Conservation (phyloP, 2,113 vertebrate genomes). For the Catharus bicknelli region DNA sequence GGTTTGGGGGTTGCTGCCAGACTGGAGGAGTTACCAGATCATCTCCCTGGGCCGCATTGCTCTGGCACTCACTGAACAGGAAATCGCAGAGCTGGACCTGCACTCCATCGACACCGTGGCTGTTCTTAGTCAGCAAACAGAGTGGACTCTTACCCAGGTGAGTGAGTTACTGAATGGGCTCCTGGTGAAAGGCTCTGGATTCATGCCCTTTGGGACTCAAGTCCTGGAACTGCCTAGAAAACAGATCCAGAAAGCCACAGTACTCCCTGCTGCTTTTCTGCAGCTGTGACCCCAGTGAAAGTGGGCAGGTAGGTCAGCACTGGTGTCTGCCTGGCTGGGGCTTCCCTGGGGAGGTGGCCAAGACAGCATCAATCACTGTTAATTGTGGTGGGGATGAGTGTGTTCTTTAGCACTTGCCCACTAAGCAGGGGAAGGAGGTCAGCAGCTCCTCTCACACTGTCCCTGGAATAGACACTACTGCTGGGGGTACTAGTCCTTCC, state of each 20-base stretch:
- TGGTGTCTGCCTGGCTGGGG: background rate
- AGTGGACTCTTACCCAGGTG: conserved; percentile 73
- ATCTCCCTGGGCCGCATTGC: conserved; percentile 74
- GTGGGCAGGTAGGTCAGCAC: background rate
- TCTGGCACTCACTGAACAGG: conserved; percentile 69
- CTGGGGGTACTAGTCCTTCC: background rate
- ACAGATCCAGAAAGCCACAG: background rate
- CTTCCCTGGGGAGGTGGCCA: background rate
- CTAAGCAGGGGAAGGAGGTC: background rate
- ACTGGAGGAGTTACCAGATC: conserved; percentile 75
- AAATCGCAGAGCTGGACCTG: conserved; percentile 76
- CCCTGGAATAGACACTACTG: background rate
- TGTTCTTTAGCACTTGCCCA: background rate
- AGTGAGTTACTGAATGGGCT: background rate
- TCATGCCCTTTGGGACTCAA: background rate
- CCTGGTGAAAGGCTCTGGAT: background rate
- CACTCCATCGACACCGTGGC: conserved; percentile 70
- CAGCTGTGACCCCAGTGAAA: background rate
- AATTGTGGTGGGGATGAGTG: background rate
- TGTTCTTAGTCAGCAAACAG: conserved; percentile 68
- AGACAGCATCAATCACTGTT: background rate
- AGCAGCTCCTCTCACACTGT: background rate
- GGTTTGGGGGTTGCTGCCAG: conserved; percentile 70
- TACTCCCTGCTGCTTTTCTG: background rate
- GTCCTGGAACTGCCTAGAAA: background rate